Percentiles rank a stretch among this genome's conserved stretches.
Evolutionary conservation across 2,888 invertebrate genomes (phyloP).

Genomic region (Leptarthrus brevirostris): DNA sequence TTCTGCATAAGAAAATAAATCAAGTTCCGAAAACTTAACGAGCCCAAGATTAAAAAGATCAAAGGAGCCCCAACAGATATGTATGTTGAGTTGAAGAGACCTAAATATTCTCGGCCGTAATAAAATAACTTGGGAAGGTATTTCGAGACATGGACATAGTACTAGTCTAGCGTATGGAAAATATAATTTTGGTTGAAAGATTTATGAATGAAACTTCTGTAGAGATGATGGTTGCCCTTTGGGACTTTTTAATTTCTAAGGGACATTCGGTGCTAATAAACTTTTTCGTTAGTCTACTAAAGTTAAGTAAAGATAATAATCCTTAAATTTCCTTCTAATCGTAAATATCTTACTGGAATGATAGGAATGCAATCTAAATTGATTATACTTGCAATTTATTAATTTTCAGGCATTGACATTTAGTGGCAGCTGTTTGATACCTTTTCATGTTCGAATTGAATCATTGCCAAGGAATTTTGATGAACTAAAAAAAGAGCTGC

Average conservation of each 20-base stretch:
- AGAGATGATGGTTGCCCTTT: too few relatives aligned
- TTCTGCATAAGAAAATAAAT: slow-evolving; percentile 11
- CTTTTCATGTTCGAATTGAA: slow-evolving; percentile 33
- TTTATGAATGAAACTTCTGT: slow-evolving; percentile 46
- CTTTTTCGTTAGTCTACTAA: too few relatives aligned
- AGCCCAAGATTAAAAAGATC: slow-evolving; percentile 21
- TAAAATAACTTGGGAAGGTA: slow-evolving; percentile 33
- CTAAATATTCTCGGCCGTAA: slow-evolving; percentile 23
- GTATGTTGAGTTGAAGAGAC: not conserved
- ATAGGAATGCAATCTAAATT: slow-evolving; percentile 1
- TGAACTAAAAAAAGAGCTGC: slow-evolving; percentile 23
- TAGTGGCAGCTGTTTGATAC: slow-evolving; percentile 14
- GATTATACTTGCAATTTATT: slow-evolving; percentile 38
- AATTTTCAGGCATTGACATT: slow-evolving; percentile 43
- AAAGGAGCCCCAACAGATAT: not conserved
- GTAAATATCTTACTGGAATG: not conserved
- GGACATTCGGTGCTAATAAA: too few relatives aligned
- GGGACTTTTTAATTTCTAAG: too few relatives aligned
- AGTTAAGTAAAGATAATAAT: too few relatives aligned
- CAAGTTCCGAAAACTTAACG: slow-evolving; percentile 27
- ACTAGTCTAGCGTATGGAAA: not conserved
- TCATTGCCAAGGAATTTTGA: slow-evolving; percentile 40
- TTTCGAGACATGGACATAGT: slow-evolving; percentile 31
- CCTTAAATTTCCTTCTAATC: not conserved
- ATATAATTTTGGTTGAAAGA: slow-evolving; percentile 15